Conservation (phyloP, 2,888 invertebrate species). For the Idaea aversata region DNA sequence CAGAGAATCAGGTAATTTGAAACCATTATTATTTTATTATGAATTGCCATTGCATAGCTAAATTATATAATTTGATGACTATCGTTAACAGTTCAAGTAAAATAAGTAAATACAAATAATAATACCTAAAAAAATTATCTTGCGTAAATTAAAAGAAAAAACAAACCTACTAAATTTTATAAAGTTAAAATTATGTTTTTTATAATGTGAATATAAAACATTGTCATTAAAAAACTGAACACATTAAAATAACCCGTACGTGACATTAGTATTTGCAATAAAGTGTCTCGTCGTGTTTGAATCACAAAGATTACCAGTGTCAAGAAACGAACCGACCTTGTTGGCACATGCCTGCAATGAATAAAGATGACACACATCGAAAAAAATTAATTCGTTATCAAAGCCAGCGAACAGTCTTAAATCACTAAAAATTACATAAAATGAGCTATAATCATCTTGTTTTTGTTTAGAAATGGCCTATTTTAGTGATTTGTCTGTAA, state of each 20-base stretch:
- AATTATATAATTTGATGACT: not conserved
- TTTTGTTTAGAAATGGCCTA: constrained; percentile 70
- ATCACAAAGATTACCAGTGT: constrained; percentile 22
- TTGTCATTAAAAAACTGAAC: not conserved
- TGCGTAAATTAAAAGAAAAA: not conserved
- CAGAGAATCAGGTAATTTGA: not conserved
- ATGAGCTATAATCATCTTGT: constrained; percentile 75
- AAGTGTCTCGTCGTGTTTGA: constrained; percentile 11
- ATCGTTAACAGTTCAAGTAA: not conserved
- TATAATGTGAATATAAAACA: constrained; percentile 5
- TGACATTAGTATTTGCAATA: constrained; percentile 15
- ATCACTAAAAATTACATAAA: constrained; percentile 68
- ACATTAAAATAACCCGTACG: constrained; percentile 17
- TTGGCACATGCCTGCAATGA: constrained; percentile 54
- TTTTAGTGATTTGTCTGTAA: constrained; percentile 72
- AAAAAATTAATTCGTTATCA: constrained; percentile 57
- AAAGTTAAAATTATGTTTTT: not conserved
- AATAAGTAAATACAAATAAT: not conserved
- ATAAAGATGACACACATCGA: constrained; percentile 50
- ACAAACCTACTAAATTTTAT: not conserved
- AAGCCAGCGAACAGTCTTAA: constrained; percentile 61
- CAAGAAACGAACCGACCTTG: constrained; percentile 42
- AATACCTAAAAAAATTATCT: not conserved
- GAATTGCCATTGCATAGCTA: not conserved
- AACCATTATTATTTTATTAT: not conserved